phyloP scores from a whole-genome alignment of 2,797 vertebrate species.

The Darevskia nairensis region DNA sequence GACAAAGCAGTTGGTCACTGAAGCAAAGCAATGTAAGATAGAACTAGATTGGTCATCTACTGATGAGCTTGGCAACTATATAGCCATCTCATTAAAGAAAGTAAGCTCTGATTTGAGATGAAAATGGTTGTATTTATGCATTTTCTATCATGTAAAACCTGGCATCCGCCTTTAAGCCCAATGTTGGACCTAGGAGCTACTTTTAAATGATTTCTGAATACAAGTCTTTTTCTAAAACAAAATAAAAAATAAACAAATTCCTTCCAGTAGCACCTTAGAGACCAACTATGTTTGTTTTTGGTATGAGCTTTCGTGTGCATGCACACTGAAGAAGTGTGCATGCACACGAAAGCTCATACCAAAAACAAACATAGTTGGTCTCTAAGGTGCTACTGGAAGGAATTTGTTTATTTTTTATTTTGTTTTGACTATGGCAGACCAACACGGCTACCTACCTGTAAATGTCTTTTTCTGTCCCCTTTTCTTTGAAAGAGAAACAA shows the following conservation, averaged over 20 bases:
- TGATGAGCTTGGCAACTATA: constrained; percentile 35
- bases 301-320: too few species aligned
- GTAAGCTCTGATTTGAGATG: constrained; percentile 24
- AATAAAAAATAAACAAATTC: too few species aligned
- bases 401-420: too few species aligned
- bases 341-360: too few species aligned
- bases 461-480: not conserved
- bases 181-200: not conserved
- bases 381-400: too few species aligned
- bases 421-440: too few species aligned
- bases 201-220: not conserved
- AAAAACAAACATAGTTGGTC: too few species aligned
- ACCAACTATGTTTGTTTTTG: too few species aligned
- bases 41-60: not conserved
- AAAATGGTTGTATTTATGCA: not conserved
- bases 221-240: not conserved
- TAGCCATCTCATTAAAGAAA: not conserved
- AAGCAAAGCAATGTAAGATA: constrained; percentile 45
- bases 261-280: too few species aligned
- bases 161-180: not conserved
- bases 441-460: too few species aligned
- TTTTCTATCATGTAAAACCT: not conserved
- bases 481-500: not conserved
- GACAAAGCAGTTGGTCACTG: constrained; percentile 9
- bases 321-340: too few species aligned